A percentile compares a stretch with the other conserved stretches of the same genome.
Conservation (phyloP, 2,797 vertebrate genomes). For the Crypturellus tataupa region DNA sequence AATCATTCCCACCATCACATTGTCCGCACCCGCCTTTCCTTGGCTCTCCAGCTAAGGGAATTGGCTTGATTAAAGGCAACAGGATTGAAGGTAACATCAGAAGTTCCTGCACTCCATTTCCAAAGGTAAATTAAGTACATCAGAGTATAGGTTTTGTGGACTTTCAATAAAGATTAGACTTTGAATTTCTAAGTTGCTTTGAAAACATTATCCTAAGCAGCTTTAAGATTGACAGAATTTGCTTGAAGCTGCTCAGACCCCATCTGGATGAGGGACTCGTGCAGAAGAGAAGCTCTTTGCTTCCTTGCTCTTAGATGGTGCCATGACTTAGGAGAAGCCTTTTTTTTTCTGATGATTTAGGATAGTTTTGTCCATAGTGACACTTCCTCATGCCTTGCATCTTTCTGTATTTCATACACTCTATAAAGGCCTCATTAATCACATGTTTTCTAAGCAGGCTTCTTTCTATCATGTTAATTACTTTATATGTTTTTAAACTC, state of each 20-base stretch:
- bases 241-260: slow-evolving; percentile 23
- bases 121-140: slow-evolving; percentile 33
- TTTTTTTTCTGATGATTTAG: neutral
- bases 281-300: neutral
- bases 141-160: slow-evolving; percentile 19
- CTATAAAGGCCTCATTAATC: neutral
- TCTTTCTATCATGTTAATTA: neutral
- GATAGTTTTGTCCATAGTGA: neutral
- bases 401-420: neutral
- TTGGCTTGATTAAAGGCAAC: neutral
- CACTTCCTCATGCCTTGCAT: neutral
- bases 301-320: neutral
- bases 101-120: neutral
- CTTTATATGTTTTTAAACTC: neutral
- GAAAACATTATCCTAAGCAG: slow-evolving; percentile 31
- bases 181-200: slow-evolving; percentile 4
- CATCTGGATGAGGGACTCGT: neutral
- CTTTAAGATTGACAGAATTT: slow-evolving; percentile 46
- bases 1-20: neutral
- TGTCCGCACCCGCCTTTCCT: neutral
- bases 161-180: slow-evolving; percentile 50
- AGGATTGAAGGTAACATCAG: slow-evolving; percentile 18
- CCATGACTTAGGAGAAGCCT: neutral
- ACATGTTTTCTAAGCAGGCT: neutral
- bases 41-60: fast-evolving